Evolutionary conservation across 2,113 vertebrate genomes (phyloP).

Genomic region (Bufo bufo): DNA sequence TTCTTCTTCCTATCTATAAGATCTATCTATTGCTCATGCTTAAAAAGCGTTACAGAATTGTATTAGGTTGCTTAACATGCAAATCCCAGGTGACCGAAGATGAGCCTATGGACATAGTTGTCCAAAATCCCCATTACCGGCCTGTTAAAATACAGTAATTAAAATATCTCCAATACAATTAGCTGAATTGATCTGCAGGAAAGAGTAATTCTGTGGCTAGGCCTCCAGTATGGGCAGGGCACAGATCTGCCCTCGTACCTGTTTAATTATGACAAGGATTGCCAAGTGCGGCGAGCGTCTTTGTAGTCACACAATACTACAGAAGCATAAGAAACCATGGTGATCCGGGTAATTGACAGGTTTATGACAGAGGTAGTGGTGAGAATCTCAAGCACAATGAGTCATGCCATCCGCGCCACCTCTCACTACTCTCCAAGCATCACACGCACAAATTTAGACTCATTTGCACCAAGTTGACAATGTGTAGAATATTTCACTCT

Average conservation of each 20-base stretch:
- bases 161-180: too few species aligned
- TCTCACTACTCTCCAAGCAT: background rate
- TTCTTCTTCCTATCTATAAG: too few species aligned
- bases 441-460: constrained; percentile 17
- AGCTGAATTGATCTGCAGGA: too few species aligned
- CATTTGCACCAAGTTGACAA: background rate
- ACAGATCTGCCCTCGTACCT: background rate
- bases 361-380: background rate
- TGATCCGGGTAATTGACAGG: background rate
- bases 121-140: too few species aligned
- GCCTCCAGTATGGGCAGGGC: too few species aligned
- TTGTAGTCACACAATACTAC: background rate
- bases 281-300: background rate
- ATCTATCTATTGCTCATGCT: too few species aligned
- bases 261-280: constrained; percentile 1
- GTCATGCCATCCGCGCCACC: background rate
- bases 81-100: too few species aligned
- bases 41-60: too few species aligned
- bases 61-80: too few species aligned
- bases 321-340: background rate
- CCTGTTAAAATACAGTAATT: too few species aligned
- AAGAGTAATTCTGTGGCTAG: too few species aligned
- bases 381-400: background rate
- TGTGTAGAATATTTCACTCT: background rate
- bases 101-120: too few species aligned